A percentile compares a stretch with the other conserved stretches of the same genome.
Evolutionary conservation across 1,140 invertebrate genomes (phyloP).

Genomic region (Atta cephalotes): DNA sequence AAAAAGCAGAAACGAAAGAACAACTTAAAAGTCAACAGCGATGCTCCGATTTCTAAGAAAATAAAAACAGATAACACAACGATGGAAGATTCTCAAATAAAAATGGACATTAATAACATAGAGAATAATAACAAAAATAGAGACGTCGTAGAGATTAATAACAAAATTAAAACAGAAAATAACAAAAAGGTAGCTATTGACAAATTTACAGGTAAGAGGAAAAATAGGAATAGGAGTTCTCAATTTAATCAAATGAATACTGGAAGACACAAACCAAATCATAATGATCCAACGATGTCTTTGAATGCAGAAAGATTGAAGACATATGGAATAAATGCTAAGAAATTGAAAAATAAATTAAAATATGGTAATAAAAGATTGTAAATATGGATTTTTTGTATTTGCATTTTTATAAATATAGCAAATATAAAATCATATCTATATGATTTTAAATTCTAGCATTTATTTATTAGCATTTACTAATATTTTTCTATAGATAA

Average conservation of each 20-base stretch:
- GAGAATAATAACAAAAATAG: slow-evolving; percentile 25
- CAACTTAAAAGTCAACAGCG: neutral
- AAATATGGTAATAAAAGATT: slow-evolving; percentile 86
- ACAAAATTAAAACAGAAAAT: slow-evolving; percentile 16
- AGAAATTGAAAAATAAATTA: slow-evolving; percentile 92
- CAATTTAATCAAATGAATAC: slow-evolving; percentile 75
- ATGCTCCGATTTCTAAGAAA: slow-evolving; percentile 12
- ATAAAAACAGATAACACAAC: slow-evolving; percentile 18
- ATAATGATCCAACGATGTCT: slow-evolving; percentile 80
- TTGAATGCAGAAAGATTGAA: slow-evolving; percentile 92
- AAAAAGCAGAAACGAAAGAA: slow-evolving; percentile 75
- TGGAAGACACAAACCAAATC: slow-evolving; percentile 23
- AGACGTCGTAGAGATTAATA: neutral
- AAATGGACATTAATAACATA: neutral
- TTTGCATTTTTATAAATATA: slow-evolving; percentile 39
- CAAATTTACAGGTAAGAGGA: slow-evolving; percentile 26
- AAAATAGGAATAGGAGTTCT: slow-evolving; percentile 66
- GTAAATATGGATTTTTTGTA: slow-evolving; percentile 38
- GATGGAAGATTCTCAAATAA: neutral
- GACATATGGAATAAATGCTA: slow-evolving; percentile 97
- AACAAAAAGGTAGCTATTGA: neutral
- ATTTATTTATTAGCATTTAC: neutral
- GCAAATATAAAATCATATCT: neutral
- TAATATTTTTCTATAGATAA: neutral
- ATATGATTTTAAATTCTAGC: neutral